A percentile compares a stretch with the other conserved stretches of the same genome.
Conservation (phyloP, 2,797 vertebrate genomes). For the Microctenopoma lineatum region DNA sequence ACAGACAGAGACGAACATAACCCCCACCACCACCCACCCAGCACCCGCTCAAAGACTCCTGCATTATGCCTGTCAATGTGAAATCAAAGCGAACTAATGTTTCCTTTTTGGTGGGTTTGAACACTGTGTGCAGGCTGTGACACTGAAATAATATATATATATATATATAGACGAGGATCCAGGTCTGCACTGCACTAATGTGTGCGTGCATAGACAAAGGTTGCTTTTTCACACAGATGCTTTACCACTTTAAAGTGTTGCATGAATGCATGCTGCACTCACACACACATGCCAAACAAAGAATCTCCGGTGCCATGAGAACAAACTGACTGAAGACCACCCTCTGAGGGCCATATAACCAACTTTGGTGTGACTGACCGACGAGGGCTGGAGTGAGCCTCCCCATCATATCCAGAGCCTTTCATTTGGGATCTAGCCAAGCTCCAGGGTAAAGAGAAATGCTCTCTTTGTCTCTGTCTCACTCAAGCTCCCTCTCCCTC, state of each 20-base stretch:
- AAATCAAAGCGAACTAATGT: constrained; percentile 32
- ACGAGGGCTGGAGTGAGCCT: constrained; percentile 66
- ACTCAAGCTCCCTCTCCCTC: constrained; percentile 80
- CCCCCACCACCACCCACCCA: no score
- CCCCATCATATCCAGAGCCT: constrained; percentile 82
- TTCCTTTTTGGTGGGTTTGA: constrained; percentile 17
- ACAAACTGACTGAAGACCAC: constrained; percentile 47
- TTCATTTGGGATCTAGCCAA: constrained; percentile 78
- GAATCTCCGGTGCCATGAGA: constrained; percentile 30
- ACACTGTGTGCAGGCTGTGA: not conserved
- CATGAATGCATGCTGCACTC: constrained; percentile 23
- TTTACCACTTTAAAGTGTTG: constrained; percentile 45
- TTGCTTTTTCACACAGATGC: constrained; percentile 14
- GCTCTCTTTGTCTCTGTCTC: constrained; percentile 83
- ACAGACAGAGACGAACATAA: constrained; percentile 61
- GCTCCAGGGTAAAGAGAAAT: constrained; percentile 82
- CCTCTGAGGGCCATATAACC: constrained; percentile 53
- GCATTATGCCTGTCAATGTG: constrained; percentile 38
- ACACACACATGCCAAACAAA: constrained; percentile 16
- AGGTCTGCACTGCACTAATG: constrained; percentile 3
- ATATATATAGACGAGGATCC: constrained; percentile 7
- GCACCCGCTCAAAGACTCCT: constrained; percentile 26
- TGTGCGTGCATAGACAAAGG: constrained; percentile 17
- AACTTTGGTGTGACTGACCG: constrained; percentile 70
- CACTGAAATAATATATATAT: not conserved